Evolutionary conservation across 2,797 vertebrate species (phyloP), one percentile per base, ranked within the genome.

Genomic region (Pipistrellus kuhlii): DNA sequence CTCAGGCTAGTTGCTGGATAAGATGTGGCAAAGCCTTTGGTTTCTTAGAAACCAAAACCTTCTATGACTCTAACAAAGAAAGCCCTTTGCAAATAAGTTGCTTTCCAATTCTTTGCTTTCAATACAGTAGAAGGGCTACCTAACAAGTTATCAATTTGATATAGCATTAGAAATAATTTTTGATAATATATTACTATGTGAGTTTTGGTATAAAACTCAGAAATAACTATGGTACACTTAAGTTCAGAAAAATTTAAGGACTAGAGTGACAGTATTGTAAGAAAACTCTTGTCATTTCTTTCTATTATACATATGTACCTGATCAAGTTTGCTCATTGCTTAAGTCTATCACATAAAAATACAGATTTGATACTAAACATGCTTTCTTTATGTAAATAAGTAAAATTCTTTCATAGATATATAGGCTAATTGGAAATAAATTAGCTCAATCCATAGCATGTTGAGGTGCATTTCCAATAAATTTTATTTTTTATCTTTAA

Each of bases 181-280:
- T 88, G 27, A 38, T 69, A 72, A 32, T 81, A 72, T 32, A 73
- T 48, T 64, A 92, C 10, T 41, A 3, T 59, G 30, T 68, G 25
- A 35, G 23, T 92, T 75, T 80, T 25, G 35, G 8, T 57, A n/a
- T 81, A 90, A 84, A 81, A 82, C 82, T 91, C 68, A 91, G 75
- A 53, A 35, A 46, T 76, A 51, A 32, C 18, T 77, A 53, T 32
- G n/a, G 2, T 53, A 77, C 18, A n/a, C 35, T n/a, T 53, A 87
- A 81, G 82, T 83, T 93, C 48, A 94, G 66, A 80, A 75, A 8
- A 59, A 48, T 85, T 76, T 96, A 62, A 88, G 84, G 30, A 84
- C 53, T 8, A 41, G 51, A 55, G 5, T 64, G 71, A 71, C 25
- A 55, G 13, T 72, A 30, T 66, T 55, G 13, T 27, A 32, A 85